Base-by-base conservation (phyloP, 37 sponge, comb jelly and placozoan genomes). In the Oscarella lobularis region DNA sequence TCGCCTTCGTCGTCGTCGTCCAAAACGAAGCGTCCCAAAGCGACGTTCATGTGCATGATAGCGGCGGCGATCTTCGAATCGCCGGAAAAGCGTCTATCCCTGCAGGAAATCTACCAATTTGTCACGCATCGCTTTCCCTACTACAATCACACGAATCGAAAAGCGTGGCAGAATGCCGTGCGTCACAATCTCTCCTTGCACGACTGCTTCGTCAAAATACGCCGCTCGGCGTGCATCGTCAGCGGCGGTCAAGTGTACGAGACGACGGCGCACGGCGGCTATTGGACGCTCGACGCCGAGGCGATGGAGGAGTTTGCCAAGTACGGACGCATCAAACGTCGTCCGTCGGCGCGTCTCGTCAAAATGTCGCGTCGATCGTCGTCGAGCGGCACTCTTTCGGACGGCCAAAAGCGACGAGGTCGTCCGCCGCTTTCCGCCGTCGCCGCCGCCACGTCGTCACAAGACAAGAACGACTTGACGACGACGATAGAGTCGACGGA, bases 91-190 rank as follows among this genome's bases (percentile, higher is more conserved):
- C 9, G 20, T 9, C 60, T 48, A 9, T 48, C 60, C 14, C 20
- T 48, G 60, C 60, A 48, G 60, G 60, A 48, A 48, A 48, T 48
- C 60, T 48, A 48, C 60, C 60, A 48, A 9, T 48, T 48, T 48
- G 60, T 48, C 14, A 20, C 9, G 60, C 60, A 48, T 48, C 20
- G 20, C 60, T 9, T 9, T 27, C 60, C 9, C 60, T 48, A 27
- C 20, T 48, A 48, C 60, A 9, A 48, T 48, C 20, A 27, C 20
- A 20, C 9, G 60, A 48, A 48, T 20, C 60, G 60, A 27, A 48
- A 48, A 48, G 60, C 60, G 9, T 48, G 60, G 60, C 60, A 48
- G 60, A 48, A 48, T 20, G 60, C 60, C 60, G 60, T 48, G 14
- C 9, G 60, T 27, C 60, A 48, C 60, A 48, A 48, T 48, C 60